Percentiles rank a stretch among this genome's conserved stretches.
These are phyloP conservation scores for Pelobates fuscus DNA, from an alignment of 2,113 vertebrate species.

Conservation along the genomic window DNA sequence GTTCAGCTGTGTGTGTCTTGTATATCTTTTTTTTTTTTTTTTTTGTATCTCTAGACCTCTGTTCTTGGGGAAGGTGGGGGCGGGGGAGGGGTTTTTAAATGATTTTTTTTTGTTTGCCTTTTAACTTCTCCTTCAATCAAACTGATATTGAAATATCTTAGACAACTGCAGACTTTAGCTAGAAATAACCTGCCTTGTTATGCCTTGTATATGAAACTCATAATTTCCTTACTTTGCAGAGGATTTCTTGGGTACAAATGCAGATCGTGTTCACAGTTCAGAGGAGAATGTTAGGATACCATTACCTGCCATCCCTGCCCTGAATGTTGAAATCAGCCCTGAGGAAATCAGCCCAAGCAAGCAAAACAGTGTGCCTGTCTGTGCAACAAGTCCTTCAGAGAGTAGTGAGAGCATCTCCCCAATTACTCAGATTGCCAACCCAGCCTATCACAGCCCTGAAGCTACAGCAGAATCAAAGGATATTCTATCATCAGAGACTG, in stretches of 20 bases:
- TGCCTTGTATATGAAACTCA: too few relatives aligned
- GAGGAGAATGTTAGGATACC: slow-evolving; percentile 56
- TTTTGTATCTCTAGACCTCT: too few relatives aligned
- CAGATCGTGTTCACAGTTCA: slow-evolving; percentile 65
- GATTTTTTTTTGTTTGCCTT: too few relatives aligned
- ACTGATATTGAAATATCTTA: too few relatives aligned
- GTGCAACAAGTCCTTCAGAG: slow-evolving; percentile 68
- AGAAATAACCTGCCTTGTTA: too few relatives aligned
- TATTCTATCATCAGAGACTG: slow-evolving; percentile 55
- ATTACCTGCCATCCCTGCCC: slow-evolving; percentile 45
- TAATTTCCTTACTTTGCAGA: slow-evolving; percentile 66
- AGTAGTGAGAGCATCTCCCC: slow-evolving; percentile 91
- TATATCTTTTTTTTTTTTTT: too few relatives aligned
- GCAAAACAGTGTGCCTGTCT: slow-evolving; percentile 54
- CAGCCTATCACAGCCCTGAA: slow-evolving; percentile 54
- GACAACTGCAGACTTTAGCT: too few relatives aligned
- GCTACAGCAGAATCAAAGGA: slow-evolving; percentile 53
- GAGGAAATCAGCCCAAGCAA: slow-evolving; percentile 45
- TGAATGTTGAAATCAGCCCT: slow-evolving; percentile 49
- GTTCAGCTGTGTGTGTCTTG: too few relatives aligned
- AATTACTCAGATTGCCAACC: slow-evolving; percentile 83
- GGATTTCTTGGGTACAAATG: slow-evolving; percentile 75
- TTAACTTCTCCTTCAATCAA: too few relatives aligned
- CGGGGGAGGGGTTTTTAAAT: too few relatives aligned
- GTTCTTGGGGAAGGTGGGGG: too few relatives aligned